These are phyloP conservation scores for Abscondita cerata DNA, from an alignment of 2,888 invertebrate genomes.

Conservation along the genomic window DNA sequence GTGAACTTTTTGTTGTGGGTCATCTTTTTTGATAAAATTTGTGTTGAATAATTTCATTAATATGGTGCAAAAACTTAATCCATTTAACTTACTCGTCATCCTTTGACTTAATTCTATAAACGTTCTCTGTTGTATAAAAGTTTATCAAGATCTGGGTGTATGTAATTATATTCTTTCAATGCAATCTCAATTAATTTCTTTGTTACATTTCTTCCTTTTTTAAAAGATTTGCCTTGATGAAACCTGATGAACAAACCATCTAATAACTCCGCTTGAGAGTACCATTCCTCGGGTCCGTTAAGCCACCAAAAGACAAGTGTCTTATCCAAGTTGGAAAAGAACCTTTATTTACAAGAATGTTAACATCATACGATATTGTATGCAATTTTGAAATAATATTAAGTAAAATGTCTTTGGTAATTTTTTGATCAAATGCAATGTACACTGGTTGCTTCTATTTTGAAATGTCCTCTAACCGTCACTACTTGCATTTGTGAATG, in stretches of 20 bases:
- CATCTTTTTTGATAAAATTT: too few relatives aligned
- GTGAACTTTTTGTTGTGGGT: too few relatives aligned
- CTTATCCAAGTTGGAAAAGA: background rate
- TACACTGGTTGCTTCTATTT: constrained; percentile 45
- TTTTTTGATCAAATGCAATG: constrained; percentile 45
- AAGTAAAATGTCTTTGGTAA: constrained; percentile 41
- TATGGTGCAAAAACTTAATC: too few relatives aligned
- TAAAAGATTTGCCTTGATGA: background rate
- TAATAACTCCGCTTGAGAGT: background rate
- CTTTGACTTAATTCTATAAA: too few relatives aligned
- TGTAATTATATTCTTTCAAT: background rate
- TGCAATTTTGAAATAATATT: constrained; percentile 37
- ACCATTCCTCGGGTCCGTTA: background rate
- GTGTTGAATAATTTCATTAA: too few relatives aligned
- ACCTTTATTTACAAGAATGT: background rate
- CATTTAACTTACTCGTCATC: too few relatives aligned
- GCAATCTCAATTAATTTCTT: background rate
- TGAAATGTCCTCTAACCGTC: constrained; percentile 40
- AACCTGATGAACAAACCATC: background rate
- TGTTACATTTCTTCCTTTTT: background rate
- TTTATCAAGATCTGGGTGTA: too few relatives aligned
- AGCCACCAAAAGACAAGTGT: background rate
- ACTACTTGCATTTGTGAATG: constrained; percentile 43
- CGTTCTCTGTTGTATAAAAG: too few relatives aligned
- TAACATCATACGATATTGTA: constrained; percentile 41